Percentiles rank a stretch among this genome's conserved stretches.
Conservation (phyloP, 2,113 vertebrate genomes). For the Rhodinocichla rosea region DNA sequence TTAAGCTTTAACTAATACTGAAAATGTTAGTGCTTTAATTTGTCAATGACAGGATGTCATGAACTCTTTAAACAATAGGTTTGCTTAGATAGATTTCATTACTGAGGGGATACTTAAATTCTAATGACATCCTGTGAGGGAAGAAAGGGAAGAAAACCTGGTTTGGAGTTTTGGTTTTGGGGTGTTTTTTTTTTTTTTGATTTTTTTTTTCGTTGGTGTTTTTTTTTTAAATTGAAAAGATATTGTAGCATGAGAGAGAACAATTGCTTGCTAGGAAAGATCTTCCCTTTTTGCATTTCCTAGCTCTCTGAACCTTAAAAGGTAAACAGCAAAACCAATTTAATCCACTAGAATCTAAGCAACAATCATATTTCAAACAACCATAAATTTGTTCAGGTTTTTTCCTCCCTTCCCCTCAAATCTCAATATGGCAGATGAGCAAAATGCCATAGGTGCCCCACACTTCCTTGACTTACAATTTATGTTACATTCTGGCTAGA, state of each 20-base stretch:
- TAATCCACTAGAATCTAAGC: neutral
- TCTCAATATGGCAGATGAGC: neutral
- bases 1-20: neutral
- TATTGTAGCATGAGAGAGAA: neutral
- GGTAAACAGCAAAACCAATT: neutral
- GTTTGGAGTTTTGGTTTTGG: neutral
- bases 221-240: neutral
- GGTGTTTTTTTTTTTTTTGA: neutral
- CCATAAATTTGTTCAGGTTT: neutral
- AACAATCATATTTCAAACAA: neutral
- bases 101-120: neutral
- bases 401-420: neutral
- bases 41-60: neutral
- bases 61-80: neutral
- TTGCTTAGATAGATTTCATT: neutral
- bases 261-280: neutral
- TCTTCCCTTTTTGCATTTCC: neutral
- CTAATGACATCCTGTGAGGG: neutral
- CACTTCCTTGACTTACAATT: neutral
- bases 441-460: neutral
- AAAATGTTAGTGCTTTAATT: neutral
- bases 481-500: neutral
- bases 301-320: neutral
- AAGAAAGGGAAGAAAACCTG: neutral
- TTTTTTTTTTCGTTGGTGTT: neutral